Evolutionary conservation across 2,888 invertebrate genomes (phyloP), one percentile per base, ranked within the genome.

Genomic region (Oscheius myriophilus): DNA sequence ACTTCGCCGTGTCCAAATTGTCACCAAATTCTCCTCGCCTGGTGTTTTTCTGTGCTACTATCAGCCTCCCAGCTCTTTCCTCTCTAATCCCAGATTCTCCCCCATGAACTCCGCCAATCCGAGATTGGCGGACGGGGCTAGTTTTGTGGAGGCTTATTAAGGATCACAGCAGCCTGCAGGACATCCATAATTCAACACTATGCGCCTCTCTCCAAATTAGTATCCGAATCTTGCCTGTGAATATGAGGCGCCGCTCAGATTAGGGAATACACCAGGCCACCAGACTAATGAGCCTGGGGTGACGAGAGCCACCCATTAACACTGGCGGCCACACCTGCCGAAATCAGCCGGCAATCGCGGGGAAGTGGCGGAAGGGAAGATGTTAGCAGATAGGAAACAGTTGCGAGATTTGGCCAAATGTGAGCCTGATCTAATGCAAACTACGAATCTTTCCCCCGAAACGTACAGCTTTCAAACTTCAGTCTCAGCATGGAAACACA

Each of bases 201-300:
- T 63, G 63, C 53, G 63, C 63, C 63, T 63, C 63, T 63, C 63
- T 52, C 63, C 63, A 63, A 63, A 63, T 63, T 63, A 63, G 63
- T 63, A 63, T 63, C 63, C 63, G 63, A 63, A 63, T 63, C 63
- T 63, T 63, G 26, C 26, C 46, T 59, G 59, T 52, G 53, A 52
- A 63, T 63, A 61, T 61, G 61, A 61, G 49, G 61, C 61, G 46
- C 58, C 61, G 61, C 61, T 61, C 33, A 63, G 63, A 63, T 63
- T 63, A 63, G 63, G 63, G 63, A 53, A 61, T 61, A 61, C 61
- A 61, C 61, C 61, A 61, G 61, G 49, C 49, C 46, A 61, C 61
- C 46, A 46, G 49, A 39, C 61, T 61, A 61, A 61, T 61, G 61
- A 61, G 61, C 49, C 46, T 23, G 18, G 18, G 49, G 49, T 23